A percentile compares a stretch with the other conserved stretches of the same genome.
These are phyloP conservation scores for Dendrolimus houi DNA, from an alignment of 2,888 invertebrate species.

Conservation along the genomic window DNA sequence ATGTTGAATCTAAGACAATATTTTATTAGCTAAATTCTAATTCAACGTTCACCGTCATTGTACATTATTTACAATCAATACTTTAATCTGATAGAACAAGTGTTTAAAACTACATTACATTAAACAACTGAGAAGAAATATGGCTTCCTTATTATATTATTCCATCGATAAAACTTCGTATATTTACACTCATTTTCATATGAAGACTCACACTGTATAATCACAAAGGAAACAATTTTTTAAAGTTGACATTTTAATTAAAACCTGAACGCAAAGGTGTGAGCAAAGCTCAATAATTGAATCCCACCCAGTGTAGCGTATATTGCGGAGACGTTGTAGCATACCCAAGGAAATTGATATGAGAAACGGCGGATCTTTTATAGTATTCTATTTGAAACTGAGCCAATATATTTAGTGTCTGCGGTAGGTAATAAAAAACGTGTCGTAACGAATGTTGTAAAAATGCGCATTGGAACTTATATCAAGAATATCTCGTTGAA, in stretches of 20 bases:
- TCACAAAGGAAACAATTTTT: constrained; percentile 13
- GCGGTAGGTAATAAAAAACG: constrained; percentile 13
- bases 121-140: no score
- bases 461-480: constrained; percentile 7
- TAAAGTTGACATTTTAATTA: constrained; percentile 26
- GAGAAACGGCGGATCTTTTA: constrained; percentile 10
- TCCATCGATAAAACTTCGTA: no score
- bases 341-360: not conserved
- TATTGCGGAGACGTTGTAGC: not conserved
- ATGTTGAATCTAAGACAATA: no score
- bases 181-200: no score
- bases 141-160: no score
- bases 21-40: no score
- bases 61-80: no score
- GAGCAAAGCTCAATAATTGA: constrained; percentile 15
- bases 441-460: constrained; percentile 14
- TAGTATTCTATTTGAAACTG: constrained; percentile 19
- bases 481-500: no score
- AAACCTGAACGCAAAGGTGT: not conserved
- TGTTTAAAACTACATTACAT: no score
- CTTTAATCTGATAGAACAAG: no score
- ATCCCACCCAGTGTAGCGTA: constrained; percentile 7
- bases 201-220: not conserved
- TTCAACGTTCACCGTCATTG: no score
- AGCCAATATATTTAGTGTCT: constrained; percentile 15